Percentiles rank a stretch among this genome's conserved stretches.
Evolutionary conservation across 2,797 vertebrate species (phyloP).

Genomic region (Trichosurus vulpecula): DNA sequence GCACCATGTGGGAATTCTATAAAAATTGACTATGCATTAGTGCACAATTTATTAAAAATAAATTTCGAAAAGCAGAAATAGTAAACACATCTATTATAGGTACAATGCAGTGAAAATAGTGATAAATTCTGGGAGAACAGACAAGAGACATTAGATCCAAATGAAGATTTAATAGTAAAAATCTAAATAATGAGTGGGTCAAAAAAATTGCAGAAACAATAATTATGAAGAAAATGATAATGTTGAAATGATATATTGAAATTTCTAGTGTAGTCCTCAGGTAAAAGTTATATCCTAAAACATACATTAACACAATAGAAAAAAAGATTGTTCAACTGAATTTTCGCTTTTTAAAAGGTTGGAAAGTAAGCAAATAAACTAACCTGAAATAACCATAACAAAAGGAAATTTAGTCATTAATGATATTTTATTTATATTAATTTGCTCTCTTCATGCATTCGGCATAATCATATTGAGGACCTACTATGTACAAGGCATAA

Average conservation of each 20-base stretch:
- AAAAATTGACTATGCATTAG: not conserved
- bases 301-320: not conserved
- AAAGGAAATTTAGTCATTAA: not conserved
- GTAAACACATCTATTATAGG: not conserved
- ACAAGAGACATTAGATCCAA: not conserved
- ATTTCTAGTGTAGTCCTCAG: not conserved
- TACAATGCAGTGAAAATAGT: not conserved
- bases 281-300: not conserved
- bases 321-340: not conserved
- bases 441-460: not conserved
- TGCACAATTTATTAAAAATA: not conserved
- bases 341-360: not conserved
- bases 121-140: not conserved
- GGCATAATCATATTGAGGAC: not conserved
- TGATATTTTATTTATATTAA: not conserved
- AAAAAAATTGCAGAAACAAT: not conserved
- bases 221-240: not conserved
- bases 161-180: not conserved
- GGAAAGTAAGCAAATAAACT: not conserved
- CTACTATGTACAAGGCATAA: not conserved
- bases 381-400: not conserved
- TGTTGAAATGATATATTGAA: not conserved
- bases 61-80: not conserved
- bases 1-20: not conserved
- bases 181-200: not conserved